phyloP scores from a whole-genome alignment of 2,888 invertebrate species.

The Saturnia pavonia region DNA sequence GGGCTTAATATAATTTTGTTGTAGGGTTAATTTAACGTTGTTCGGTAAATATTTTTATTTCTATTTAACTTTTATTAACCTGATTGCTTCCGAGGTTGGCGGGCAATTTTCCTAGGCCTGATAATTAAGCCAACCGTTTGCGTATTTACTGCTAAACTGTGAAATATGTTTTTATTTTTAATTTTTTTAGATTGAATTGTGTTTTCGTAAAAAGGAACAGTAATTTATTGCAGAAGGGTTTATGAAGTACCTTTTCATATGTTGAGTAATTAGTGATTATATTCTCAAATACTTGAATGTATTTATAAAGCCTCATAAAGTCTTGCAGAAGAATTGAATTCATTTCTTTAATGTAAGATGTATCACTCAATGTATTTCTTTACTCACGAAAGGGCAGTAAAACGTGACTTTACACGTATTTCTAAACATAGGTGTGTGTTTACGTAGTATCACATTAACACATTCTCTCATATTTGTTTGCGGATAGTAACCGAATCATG shows the following conservation, averaged over 20 bases:
- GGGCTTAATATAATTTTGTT: background rate
- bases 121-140: background rate
- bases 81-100: background rate
- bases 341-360: background rate
- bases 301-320: background rate
- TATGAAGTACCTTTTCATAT: too few relatives aligned
- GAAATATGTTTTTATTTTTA: too few relatives aligned
- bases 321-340: background rate
- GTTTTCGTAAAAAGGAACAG: too few relatives aligned
- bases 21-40: background rate
- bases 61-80: background rate
- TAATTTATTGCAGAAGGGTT: too few relatives aligned
- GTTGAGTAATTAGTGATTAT: background rate
- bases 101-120: background rate
- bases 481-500: background rate
- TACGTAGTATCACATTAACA: background rate
- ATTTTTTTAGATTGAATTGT: too few relatives aligned
- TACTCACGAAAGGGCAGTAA: constrained; percentile 4
- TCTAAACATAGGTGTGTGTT: constrained; percentile 2
- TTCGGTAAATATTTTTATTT: background rate
- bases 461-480: background rate
- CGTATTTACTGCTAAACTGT: background rate
- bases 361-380: background rate
- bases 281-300: background rate
- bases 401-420: constrained; percentile 3